Conservation (phyloP, 2,888 invertebrate genomes). For the Coelopa pilipes region DNA sequence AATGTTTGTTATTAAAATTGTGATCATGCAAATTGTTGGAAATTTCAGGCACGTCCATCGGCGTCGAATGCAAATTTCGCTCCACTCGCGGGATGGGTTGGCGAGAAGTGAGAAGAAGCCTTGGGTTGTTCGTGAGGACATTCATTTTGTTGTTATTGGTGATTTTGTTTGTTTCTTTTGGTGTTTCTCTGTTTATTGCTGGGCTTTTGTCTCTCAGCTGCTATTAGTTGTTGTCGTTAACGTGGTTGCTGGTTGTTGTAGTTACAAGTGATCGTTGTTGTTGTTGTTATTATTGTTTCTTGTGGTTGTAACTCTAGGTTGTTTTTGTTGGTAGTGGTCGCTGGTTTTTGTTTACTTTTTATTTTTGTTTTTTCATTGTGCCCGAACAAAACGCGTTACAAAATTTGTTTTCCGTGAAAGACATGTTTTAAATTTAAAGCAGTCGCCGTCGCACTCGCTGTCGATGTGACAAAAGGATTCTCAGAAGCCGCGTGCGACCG, state of each 20-base stretch:
- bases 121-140: not conserved
- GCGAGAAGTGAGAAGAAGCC: not conserved
- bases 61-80: conserved; percentile 30
- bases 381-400: conserved; percentile 15
- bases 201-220: too few species aligned
- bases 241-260: too few species aligned
- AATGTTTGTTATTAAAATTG: conserved; percentile 39
- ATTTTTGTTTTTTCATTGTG: not conserved
- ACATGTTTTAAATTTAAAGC: conserved; percentile 34
- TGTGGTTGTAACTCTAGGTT: too few species aligned
- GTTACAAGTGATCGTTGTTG: too few species aligned
- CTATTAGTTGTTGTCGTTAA: too few species aligned
- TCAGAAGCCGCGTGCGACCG: too few species aligned
- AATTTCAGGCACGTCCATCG: conserved; percentile 38
- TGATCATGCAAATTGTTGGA: conserved; percentile 40
- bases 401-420: conserved; percentile 34
- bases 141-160: not conserved
- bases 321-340: too few species aligned
- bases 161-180: conserved; percentile 4
- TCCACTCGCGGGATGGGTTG: not conserved
- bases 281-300: too few species aligned
- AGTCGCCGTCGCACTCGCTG: not conserved
- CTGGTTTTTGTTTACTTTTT: too few species aligned
- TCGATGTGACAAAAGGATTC: too few species aligned
- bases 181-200: too few species aligned